These are phyloP conservation scores for Drosophila sproati DNA, from an alignment of 1,140 invertebrate species.

Conservation along the genomic window DNA sequence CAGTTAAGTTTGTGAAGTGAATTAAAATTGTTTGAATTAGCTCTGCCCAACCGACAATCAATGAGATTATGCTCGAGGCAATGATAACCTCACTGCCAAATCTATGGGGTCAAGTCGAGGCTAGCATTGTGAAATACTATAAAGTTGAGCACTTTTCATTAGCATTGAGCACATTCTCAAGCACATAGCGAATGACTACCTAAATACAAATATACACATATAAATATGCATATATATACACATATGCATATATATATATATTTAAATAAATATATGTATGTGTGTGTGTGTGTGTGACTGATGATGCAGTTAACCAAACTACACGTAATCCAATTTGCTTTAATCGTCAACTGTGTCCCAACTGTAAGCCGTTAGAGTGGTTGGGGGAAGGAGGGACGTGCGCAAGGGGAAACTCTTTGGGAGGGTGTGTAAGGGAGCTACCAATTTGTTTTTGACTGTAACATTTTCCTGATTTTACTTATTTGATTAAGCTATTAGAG, in stretches of 20 bases:
- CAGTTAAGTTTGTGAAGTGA: not conserved
- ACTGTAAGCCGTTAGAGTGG: not conserved
- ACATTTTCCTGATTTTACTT: constrained; percentile 75
- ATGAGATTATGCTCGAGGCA: constrained; percentile 25
- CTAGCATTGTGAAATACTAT: not conserved
- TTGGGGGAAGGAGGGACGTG: no score
- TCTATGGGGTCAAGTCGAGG: constrained; percentile 22
- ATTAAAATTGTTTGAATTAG: constrained; percentile 13
- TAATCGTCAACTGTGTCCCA: constrained; percentile 33
- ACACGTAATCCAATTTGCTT: constrained; percentile 72
- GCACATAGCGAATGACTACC: not conserved
- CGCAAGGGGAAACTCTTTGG: constrained; percentile 5
- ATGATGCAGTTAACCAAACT: constrained; percentile 56
- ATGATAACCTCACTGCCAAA: constrained; percentile 39
- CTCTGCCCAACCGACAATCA: constrained; percentile 14
- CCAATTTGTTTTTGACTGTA: constrained; percentile 77
- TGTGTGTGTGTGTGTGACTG: constrained; percentile 14
- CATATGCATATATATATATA: constrained; percentile 3
- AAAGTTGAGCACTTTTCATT: not conserved
- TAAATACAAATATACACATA: not conserved
- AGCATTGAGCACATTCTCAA: not conserved
- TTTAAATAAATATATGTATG: not conserved
- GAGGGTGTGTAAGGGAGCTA: not conserved
- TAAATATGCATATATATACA: not conserved
- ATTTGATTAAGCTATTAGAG: constrained; percentile 75